Percentiles rank a stretch among this genome's conserved stretches.
These are phyloP conservation scores for Momotus momota DNA, from an alignment of 2,797 vertebrate species.

Conservation along the genomic window DNA sequence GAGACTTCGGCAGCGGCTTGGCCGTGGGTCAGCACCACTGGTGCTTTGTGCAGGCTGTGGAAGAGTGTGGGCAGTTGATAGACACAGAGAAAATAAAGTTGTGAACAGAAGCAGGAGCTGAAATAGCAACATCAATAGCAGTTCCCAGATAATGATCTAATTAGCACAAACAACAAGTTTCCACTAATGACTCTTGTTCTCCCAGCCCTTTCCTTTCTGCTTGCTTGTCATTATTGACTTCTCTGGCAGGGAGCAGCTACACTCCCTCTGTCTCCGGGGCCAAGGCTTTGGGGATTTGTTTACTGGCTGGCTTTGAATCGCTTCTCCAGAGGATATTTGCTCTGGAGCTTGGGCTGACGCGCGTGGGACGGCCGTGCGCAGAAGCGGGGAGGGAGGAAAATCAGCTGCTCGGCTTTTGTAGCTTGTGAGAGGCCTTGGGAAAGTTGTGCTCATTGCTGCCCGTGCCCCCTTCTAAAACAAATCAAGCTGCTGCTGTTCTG, in stretches of 20 bases:
- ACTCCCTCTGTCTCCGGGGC: neutral
- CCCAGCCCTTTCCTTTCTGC: slow-evolving; percentile 42
- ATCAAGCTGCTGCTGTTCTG: neutral
- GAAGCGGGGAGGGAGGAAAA: neutral
- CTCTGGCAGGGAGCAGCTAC: neutral
- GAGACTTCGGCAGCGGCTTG: neutral
- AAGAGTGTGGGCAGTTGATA: neutral
- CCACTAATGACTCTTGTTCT: slow-evolving; percentile 65
- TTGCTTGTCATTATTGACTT: neutral
- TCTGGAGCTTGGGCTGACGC: neutral
- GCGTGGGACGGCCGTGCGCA: neutral
- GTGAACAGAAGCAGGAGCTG: slow-evolving; percentile 40
- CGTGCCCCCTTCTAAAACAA: neutral
- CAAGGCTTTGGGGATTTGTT: neutral
- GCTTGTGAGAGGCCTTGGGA: neutral
- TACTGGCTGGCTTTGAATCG: neutral
- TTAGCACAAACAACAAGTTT: slow-evolving; percentile 60
- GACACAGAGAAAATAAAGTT: neutral
- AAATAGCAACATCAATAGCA: slow-evolving; percentile 57
- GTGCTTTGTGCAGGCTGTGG: neutral
- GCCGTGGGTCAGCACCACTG: rapidly evolving
- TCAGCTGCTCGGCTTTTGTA: neutral
- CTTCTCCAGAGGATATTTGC: slow-evolving; percentile 14
- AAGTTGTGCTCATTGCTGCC: neutral
- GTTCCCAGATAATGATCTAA: slow-evolving; percentile 68